Evolutionary conservation across 1,140 invertebrate genomes (phyloP).

Genomic region (Pemphigus obesinymphae): DNA sequence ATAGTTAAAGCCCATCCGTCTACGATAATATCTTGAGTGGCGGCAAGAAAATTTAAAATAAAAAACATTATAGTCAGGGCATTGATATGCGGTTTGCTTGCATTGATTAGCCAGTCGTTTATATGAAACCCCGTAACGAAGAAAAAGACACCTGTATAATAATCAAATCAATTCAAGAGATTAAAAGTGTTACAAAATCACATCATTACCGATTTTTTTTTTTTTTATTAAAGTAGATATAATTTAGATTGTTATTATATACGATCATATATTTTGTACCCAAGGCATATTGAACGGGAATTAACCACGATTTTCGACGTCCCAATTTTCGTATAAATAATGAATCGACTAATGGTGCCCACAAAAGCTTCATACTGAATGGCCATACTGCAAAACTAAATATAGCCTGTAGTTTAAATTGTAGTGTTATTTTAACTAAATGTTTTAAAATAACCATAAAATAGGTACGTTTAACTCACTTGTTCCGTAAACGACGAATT

Average conservation of each 20-base stretch:
- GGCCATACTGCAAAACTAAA: conserved; percentile 99
- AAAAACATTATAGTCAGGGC: conserved; percentile 85
- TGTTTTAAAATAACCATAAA: too few species aligned
- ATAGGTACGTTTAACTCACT: too few species aligned
- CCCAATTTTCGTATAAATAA: conserved; percentile 81
- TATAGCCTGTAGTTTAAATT: conserved; percentile 67
- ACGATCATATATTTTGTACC: conserved; percentile 55
- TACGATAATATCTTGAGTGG: conserved; percentile 98
- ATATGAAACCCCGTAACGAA: conserved; percentile 73
- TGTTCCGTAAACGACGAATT: conserved; percentile 58
- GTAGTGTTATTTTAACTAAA: not conserved
- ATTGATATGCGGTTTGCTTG: conserved; percentile 65
- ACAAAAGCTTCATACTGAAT: conserved; percentile 93
- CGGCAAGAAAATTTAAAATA: conserved; percentile 88
- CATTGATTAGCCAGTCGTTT: conserved; percentile 65
- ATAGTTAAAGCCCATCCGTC: conserved; percentile 99
- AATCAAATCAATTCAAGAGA: not conserved
- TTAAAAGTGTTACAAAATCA: not conserved
- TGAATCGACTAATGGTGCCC: conserved; percentile 97
- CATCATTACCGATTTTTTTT: too few species aligned
- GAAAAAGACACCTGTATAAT: conserved; percentile 60
- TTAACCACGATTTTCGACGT: conserved; percentile 95
- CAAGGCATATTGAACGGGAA: conserved; percentile 86
- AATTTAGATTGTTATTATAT: not conserved
- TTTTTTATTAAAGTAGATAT: too few species aligned